These are phyloP conservation scores for Podarcis siculus DNA, from an alignment of 2,797 vertebrate genomes.

Conservation along the genomic window DNA sequence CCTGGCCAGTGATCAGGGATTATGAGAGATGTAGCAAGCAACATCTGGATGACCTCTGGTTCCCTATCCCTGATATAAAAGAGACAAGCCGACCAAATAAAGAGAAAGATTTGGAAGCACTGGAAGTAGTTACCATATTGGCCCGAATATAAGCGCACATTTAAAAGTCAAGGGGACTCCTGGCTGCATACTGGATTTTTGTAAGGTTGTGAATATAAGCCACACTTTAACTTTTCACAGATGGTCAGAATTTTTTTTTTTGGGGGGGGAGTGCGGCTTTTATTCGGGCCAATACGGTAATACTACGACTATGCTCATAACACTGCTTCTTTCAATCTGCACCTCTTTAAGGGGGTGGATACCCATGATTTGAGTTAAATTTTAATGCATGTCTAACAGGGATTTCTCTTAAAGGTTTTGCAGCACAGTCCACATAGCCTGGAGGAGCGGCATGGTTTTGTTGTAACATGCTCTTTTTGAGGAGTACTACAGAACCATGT, in stretches of 20 bases:
- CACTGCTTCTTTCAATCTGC: not conserved
- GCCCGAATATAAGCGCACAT: too few relatives aligned
- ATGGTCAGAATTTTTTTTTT: too few relatives aligned
- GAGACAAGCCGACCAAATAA: not conserved
- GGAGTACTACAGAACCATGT: not conserved
- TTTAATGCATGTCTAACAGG: not conserved
- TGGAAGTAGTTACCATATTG: not conserved
- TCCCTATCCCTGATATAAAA: not conserved
- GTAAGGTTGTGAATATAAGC: too few relatives aligned
- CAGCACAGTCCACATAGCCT: not conserved
- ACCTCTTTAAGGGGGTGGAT: not conserved
- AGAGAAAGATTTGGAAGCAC: not conserved
- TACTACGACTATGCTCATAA: not conserved
- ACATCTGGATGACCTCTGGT: not conserved
- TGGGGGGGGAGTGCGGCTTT: too few relatives aligned
- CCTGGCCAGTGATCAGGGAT: too few relatives aligned
- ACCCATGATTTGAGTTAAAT: not conserved
- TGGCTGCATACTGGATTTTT: too few relatives aligned
- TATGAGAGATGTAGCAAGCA: not conserved
- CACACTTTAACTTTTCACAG: too few relatives aligned
- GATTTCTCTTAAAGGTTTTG: not conserved
- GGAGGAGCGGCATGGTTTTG: not conserved
- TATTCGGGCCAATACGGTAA: too few relatives aligned
- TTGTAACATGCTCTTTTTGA: not conserved
- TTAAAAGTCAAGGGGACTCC: too few relatives aligned